Evolutionary conservation across 2,113 vertebrate species (phyloP).

Genomic region (Brachyistius frenatus): DNA sequence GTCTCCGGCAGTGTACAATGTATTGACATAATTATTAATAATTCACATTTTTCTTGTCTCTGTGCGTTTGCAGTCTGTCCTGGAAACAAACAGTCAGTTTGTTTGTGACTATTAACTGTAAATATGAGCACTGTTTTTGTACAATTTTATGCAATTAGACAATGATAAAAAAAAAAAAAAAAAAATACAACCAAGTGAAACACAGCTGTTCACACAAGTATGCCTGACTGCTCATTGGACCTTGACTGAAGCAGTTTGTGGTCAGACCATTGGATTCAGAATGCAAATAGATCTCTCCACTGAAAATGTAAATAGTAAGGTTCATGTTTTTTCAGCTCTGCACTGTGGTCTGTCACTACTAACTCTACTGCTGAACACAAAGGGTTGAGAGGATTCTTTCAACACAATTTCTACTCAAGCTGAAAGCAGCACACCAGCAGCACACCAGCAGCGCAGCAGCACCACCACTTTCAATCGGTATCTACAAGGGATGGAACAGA

Average conservation of each 20-base stretch:
- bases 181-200: background rate
- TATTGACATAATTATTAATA: too few relatives aligned
- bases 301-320: background rate
- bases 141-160: background rate
- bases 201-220: constrained; percentile 45
- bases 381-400: background rate
- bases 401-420: background rate
- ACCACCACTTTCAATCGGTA: too few relatives aligned
- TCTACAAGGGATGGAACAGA: too few relatives aligned
- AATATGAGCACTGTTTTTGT: background rate
- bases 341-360: background rate
- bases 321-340: background rate
- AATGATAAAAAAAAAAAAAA: background rate
- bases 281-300: background rate
- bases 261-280: constrained; percentile 2
- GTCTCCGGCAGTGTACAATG: constrained; percentile 3
- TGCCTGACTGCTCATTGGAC: background rate
- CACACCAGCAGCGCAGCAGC: too few relatives aligned
- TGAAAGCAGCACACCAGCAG: background rate
- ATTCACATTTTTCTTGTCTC: too few relatives aligned
- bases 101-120: constrained; percentile 19
- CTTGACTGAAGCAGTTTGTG: background rate
- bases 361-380: background rate
- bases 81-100: background rate
- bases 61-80: too few relatives aligned